phyloP scores from a whole-genome alignment of 2,888 invertebrate genomes.

The Nephrotoma appendiculata region DNA sequence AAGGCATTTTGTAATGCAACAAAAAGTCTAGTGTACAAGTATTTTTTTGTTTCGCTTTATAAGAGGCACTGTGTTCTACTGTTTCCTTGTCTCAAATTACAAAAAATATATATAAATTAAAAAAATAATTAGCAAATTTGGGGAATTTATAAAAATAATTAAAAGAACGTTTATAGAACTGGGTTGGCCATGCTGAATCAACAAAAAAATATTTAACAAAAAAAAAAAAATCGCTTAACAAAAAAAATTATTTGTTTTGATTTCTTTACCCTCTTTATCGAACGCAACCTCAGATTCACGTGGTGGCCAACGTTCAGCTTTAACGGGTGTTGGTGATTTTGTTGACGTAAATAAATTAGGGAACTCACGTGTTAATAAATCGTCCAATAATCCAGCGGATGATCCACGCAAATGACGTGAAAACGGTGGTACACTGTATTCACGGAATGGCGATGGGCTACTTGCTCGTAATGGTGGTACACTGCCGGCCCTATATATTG shows the following conservation, averaged over 20 bases:
- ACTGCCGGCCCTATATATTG: slow-evolving; percentile 16
- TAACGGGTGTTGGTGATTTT: slow-evolving; percentile 51
- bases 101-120: neutral
- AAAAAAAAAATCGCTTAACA: slow-evolving; percentile 19
- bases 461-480: slow-evolving; percentile 21
- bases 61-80: neutral
- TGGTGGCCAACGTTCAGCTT: slow-evolving; percentile 53
- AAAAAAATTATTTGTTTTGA: slow-evolving; percentile 13
- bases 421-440: slow-evolving; percentile 14
- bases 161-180: neutral
- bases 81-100: neutral
- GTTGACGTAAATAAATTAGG: slow-evolving; percentile 22
- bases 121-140: slow-evolving; percentile 4
- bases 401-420: slow-evolving; percentile 23
- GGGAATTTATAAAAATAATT: neutral
- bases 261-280: slow-evolving; percentile 53
- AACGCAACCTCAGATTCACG: slow-evolving; percentile 56
- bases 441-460: slow-evolving; percentile 10
- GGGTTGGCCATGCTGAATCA: neutral
- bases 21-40: neutral
- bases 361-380: slow-evolving; percentile 33
- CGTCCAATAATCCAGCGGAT: slow-evolving; percentile 21
- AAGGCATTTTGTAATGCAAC: neutral
- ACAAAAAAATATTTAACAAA: neutral
- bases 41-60: neutral